Evolutionary conservation across 2,113 vertebrate genomes (phyloP).

Genomic region (Caranx melampygus): DNA sequence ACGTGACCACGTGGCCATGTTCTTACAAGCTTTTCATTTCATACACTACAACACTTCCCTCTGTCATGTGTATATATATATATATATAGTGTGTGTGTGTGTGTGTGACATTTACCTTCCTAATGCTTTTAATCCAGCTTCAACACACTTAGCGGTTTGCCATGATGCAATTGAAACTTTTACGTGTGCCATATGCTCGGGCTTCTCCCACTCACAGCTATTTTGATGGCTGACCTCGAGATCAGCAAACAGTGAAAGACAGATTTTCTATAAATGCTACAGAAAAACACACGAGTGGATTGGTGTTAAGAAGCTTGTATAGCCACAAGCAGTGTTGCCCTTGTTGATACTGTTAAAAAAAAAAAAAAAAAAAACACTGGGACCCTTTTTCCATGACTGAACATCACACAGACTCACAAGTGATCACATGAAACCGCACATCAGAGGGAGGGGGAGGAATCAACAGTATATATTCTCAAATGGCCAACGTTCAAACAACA

Average conservation of each 20-base stretch:
- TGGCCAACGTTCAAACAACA: constrained; percentile 50
- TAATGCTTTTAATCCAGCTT: constrained; percentile 15
- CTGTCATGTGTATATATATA: no score
- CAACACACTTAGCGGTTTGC: constrained; percentile 11
- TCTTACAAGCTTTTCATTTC: no score
- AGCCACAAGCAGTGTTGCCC: constrained; percentile 27
- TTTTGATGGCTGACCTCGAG: constrained; percentile 45
- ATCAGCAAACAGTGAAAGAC: constrained; percentile 27
- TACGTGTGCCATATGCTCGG: constrained; percentile 17
- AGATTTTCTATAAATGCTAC: constrained; percentile 48
- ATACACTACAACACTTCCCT: background rate
- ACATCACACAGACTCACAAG: constrained; percentile 30
- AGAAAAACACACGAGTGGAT: constrained; percentile 19
- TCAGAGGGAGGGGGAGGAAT: constrained; percentile 6
- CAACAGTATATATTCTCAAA: constrained; percentile 34
- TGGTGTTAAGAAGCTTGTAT: constrained; percentile 35
- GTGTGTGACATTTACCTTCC: background rate
- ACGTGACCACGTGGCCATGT: no score
- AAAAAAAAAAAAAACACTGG: constrained; percentile 3
- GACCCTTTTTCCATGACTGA: constrained; percentile 28
- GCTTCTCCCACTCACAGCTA: constrained; percentile 46
- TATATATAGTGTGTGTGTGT: no score
- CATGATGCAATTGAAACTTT: constrained; percentile 13
- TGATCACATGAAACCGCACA: constrained; percentile 41
- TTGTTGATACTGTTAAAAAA: constrained; percentile 21